Conservation (phyloP, 2,888 invertebrate genomes). For the Amphipoea oculea region DNA sequence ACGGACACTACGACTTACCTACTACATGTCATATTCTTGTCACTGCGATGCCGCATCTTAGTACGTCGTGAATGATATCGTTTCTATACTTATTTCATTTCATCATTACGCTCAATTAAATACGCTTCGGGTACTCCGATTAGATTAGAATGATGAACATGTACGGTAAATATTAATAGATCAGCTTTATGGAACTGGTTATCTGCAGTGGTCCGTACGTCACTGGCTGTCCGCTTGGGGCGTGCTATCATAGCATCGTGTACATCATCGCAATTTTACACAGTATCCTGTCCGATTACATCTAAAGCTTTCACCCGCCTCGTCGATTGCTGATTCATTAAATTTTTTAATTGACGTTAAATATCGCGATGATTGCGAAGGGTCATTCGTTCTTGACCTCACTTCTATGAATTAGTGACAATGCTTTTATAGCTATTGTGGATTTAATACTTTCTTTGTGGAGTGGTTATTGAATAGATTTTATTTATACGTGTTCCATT, state of each 20-base stretch:
- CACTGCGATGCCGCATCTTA: conserved; percentile 75
- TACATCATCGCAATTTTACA: conserved; percentile 73
- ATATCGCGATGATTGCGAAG: conserved; percentile 77
- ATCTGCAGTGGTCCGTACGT: conserved; percentile 69
- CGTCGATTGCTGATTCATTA: conserved; percentile 83
- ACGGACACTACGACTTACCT: conserved; percentile 70
- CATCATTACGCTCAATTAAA: conserved; percentile 72
- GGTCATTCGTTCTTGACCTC: conserved; percentile 84
- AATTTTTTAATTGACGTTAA: conserved; percentile 86
- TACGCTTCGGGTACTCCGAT: conserved; percentile 69
- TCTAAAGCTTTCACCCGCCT: conserved; percentile 84
- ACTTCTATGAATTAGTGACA: conserved; percentile 81
- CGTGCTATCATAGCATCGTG: conserved; percentile 62
- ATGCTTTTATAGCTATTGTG: conserved; percentile 67
- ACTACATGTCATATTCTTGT: conserved; percentile 80
- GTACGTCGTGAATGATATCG: conserved; percentile 64
- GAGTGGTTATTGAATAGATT: conserved; percentile 49
- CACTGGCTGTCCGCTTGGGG: conserved; percentile 66
- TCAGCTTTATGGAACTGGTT: conserved; percentile 68
- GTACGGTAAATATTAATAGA: conserved; percentile 69
- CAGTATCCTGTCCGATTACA: conserved; percentile 80
- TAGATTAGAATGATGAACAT: conserved; percentile 68
- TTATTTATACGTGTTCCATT: conserved; percentile 43
- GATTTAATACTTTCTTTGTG: conserved; percentile 66
- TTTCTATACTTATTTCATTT: conserved; percentile 68